Evolutionary conservation across 2,888 invertebrate genomes (phyloP).

Genomic region (Maniola hyperantus): DNA sequence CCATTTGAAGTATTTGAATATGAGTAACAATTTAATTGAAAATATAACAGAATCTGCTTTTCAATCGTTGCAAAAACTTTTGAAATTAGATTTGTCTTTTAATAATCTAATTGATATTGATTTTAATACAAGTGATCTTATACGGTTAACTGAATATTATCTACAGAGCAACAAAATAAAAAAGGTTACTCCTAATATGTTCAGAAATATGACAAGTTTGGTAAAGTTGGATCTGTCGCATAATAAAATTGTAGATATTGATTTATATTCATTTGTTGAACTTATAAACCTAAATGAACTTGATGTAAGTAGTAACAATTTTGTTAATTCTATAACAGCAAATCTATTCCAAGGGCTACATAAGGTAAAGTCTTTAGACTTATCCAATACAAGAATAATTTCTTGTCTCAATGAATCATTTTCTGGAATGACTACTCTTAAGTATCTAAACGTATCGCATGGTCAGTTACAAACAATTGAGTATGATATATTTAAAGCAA

Average conservation of each 20-base stretch:
- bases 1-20: constrained; percentile 27
- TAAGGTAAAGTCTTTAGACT: constrained; percentile 16
- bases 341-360: constrained; percentile 24
- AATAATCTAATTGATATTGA: constrained; percentile 27
- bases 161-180: constrained; percentile 30
- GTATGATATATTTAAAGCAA: constrained; percentile 29
- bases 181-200: constrained; percentile 21
- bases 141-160: constrained; percentile 26
- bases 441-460: constrained; percentile 25
- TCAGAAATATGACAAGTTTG: constrained; percentile 23
- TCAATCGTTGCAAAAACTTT: constrained; percentile 21
- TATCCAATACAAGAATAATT: constrained; percentile 22
- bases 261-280: constrained; percentile 26
- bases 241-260: constrained; percentile 26
- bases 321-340: constrained; percentile 16
- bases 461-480: constrained; percentile 27
- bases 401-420: constrained; percentile 26
- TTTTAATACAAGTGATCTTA: constrained; percentile 29
- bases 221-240: constrained; percentile 27
- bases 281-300: constrained; percentile 24
- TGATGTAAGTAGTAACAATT: constrained; percentile 27
- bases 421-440: constrained; percentile 10
- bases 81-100: constrained; percentile 31
- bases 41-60: constrained; percentile 27
- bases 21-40: constrained; percentile 30